A percentile compares a stretch with the other conserved stretches of the same genome.
Evolutionary conservation across 1,140 invertebrate genomes (phyloP).

Genomic region (Telenomus remus): DNA sequence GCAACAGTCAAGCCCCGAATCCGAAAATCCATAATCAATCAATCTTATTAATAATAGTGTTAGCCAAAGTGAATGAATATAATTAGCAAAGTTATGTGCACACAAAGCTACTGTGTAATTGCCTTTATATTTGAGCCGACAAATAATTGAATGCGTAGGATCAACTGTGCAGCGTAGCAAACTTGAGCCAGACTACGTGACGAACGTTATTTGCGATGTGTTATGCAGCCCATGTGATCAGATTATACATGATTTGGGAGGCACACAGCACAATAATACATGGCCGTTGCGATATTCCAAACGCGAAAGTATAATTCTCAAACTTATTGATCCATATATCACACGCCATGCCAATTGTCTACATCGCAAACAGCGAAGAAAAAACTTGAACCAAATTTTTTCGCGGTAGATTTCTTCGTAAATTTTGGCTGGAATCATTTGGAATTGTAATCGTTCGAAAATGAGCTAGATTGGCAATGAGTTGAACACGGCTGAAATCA

Average conservation of each 20-base stretch:
- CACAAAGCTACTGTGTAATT: slow-evolving; percentile 49
- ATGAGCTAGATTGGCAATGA: slow-evolving; percentile 22
- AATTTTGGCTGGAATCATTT: slow-evolving; percentile 11
- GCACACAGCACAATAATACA: slow-evolving; percentile 36
- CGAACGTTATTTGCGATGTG: slow-evolving; percentile 55
- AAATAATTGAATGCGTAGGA: slow-evolving; percentile 53
- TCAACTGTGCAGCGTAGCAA: slow-evolving; percentile 32
- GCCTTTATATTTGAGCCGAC: slow-evolving; percentile 42
- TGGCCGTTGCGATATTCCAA: slow-evolving; percentile 19
- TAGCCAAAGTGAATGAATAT: slow-evolving; percentile 46
- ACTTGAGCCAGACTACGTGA: slow-evolving; percentile 52
- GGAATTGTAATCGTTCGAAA: slow-evolving; percentile 28
- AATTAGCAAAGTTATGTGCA: slow-evolving; percentile 45
- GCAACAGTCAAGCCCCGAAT: neutral
- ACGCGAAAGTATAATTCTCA: slow-evolving; percentile 47
- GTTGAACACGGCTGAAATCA: slow-evolving; percentile 16
- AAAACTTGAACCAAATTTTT: neutral
- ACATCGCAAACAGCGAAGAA: slow-evolving; percentile 22
- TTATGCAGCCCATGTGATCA: slow-evolving; percentile 48
- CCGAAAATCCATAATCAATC: slow-evolving; percentile 23
- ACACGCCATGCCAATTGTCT: slow-evolving; percentile 19
- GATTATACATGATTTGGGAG: slow-evolving; percentile 58
- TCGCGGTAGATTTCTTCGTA: no score
- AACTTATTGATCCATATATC: slow-evolving; percentile 48
- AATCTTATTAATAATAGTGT: slow-evolving; percentile 35